These are phyloP conservation scores for Cynoglossus semilaevis DNA, from an alignment of 2,113 vertebrate genomes.

Conservation along the genomic window DNA sequence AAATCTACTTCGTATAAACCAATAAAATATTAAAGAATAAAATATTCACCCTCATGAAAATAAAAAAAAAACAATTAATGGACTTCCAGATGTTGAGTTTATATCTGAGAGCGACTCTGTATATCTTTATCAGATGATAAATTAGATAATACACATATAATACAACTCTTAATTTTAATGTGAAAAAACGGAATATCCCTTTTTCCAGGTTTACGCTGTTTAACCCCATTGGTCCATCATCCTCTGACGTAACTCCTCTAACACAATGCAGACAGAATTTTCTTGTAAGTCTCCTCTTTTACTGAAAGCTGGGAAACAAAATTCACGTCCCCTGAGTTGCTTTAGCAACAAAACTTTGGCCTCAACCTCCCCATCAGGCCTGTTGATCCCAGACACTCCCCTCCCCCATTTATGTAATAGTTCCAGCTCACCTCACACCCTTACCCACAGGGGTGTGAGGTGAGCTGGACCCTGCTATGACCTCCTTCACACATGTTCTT, in stretches of 20 bases:
- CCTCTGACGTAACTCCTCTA: slow-evolving; percentile 33
- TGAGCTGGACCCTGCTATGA: slow-evolving; percentile 51
- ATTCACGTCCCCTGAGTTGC: slow-evolving; percentile 40
- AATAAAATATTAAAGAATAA: too few relatives aligned
- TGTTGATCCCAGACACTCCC: slow-evolving; percentile 35
- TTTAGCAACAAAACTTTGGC: slow-evolving; percentile 38
- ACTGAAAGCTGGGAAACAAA: slow-evolving; percentile 42
- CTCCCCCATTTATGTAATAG: slow-evolving; percentile 49
- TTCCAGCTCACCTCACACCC: slow-evolving; percentile 17
- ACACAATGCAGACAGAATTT: slow-evolving; percentile 42
- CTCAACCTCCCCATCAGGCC: slow-evolving; percentile 29
- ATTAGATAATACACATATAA: not conserved
- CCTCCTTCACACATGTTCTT: slow-evolving; percentile 45
- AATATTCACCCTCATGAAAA: too few relatives aligned
- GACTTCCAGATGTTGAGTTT: too few relatives aligned
- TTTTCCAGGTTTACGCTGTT: slow-evolving; percentile 30
- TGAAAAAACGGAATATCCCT: slow-evolving; percentile 14
- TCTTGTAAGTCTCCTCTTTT: slow-evolving; percentile 40
- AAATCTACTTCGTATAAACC: too few relatives aligned
- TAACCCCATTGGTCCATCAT: slow-evolving; percentile 49
- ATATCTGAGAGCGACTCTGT: too few relatives aligned
- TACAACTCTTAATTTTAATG: slow-evolving; percentile 23
- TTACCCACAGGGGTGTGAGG: slow-evolving; percentile 57
- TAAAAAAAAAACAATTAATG: too few relatives aligned
- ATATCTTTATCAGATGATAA: too few relatives aligned